phyloP scores from a whole-genome alignment of 2,113 vertebrate species.

The Clarias batrachus region DNA sequence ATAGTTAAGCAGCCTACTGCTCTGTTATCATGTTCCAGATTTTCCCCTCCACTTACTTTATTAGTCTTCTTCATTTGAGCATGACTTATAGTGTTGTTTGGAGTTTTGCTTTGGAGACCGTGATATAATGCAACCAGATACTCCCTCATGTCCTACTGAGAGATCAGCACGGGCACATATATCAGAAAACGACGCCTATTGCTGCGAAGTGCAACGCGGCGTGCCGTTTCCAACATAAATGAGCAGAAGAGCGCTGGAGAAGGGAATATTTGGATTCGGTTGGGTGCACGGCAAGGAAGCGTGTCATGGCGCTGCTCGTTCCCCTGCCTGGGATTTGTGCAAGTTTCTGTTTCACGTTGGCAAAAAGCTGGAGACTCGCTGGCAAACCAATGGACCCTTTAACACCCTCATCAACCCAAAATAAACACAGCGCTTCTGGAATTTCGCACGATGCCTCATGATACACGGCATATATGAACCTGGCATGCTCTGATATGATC shows the following conservation, averaged over 20 bases:
- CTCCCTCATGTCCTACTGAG: conserved; percentile 47
- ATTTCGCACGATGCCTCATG: conserved; percentile 6
- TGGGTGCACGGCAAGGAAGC: conserved; percentile 31
- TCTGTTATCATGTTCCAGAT: conserved; percentile 33
- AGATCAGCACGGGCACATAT: conserved; percentile 47
- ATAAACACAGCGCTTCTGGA: conserved; percentile 37
- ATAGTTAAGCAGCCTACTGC: conserved; percentile 26
- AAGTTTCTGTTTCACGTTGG: conserved; percentile 35
- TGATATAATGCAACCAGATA: conserved; percentile 54
- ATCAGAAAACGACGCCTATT: conserved; percentile 44
- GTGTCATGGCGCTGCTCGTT: conserved; percentile 40
- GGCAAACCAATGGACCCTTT: conserved; percentile 40
- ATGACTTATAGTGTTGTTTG: conserved; percentile 46
- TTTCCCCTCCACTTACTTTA: conserved; percentile 45
- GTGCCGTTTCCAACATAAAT: conserved; percentile 47
- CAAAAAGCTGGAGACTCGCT: conserved; percentile 29
- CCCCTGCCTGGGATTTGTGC: conserved; percentile 27
- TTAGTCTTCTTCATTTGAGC: conserved; percentile 46
- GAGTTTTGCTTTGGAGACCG: conserved; percentile 40
- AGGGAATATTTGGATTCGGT: conserved; percentile 38
- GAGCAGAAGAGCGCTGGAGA: conserved; percentile 28
- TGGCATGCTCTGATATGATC: conserved; percentile 6
- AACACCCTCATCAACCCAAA: conserved; percentile 33
- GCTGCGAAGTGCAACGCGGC: conserved; percentile 43
- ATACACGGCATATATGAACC: conserved; percentile 3